A percentile compares a stretch with the other conserved stretches of the same genome.
phyloP scores from a whole-genome alignment of 2,113 vertebrate species.

The Crotalus helleri region DNA sequence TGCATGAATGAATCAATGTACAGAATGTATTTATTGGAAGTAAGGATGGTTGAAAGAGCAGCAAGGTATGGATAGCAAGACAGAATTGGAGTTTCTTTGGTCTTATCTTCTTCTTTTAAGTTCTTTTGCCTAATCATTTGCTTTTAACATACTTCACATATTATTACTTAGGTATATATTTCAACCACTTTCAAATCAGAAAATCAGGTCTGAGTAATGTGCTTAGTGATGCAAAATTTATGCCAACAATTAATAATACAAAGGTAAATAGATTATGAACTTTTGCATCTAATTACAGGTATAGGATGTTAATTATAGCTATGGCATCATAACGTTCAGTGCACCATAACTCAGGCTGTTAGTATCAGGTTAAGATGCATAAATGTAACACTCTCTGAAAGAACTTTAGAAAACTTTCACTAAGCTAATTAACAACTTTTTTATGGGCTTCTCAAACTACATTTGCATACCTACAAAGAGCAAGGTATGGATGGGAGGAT shows the following conservation, averaged over 20 bases:
- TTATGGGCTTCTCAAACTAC: background rate
- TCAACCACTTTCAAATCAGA: background rate
- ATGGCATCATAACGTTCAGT: background rate
- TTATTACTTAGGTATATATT: background rate
- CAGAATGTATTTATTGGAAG: background rate
- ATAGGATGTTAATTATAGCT: background rate
- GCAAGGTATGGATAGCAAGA: background rate
- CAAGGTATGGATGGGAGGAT: background rate
- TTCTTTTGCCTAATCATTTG: background rate
- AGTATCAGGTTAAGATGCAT: background rate
- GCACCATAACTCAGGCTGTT: background rate
- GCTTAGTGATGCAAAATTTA: background rate
- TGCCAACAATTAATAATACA: background rate
- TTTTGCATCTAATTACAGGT: background rate
- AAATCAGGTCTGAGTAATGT: background rate
- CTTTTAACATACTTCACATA: background rate
- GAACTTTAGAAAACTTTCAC: background rate
- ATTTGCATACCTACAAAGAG: background rate
- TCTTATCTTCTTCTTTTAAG: background rate
- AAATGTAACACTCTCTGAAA: background rate
- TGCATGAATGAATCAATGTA: background rate
- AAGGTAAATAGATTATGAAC: background rate
- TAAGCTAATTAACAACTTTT: background rate
- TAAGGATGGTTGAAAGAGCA: background rate
- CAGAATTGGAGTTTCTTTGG: background rate